Evolutionary conservation across 2,888 invertebrate species (phyloP), one percentile per base, ranked within the genome.

Genomic region (Rhagium mordax): DNA sequence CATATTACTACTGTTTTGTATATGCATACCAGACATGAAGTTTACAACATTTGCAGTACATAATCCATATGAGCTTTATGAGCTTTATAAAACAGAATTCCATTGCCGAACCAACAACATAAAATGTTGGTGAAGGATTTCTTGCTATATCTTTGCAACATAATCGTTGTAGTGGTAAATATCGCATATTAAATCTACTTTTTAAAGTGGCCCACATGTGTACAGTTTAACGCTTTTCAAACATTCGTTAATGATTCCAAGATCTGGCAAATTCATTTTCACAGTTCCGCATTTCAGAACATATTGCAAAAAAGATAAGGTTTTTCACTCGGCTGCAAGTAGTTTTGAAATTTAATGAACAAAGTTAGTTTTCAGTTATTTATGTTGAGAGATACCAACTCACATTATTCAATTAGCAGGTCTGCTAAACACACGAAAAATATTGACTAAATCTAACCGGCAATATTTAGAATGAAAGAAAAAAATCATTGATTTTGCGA

Each of bases 301-400:
- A 27, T 51, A 29, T n/a, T 64, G 51, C 15, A 51, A 64, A 64
- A 64, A 64, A 48, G 3, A 24, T 24, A 64, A 64, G 18, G 24
- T 16, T 16, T 48, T 41, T 24, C 16, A 49, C 27, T 64, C 51
- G 18, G 18, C 18, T 49, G 29, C 24, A 49, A n/a, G 49, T 16
- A 64, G 24, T 51, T 49, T 51, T 27, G 27, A 51, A 49, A 64
- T 49, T 51, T 24, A 64, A 64, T 64, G 24, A 62, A 18, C 48
- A n/a, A 27, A 49, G n/a, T n/a, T 18, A 18, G 53, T 53, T 53
- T 20, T 20, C 5, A 20, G 3, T 53, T 53, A 6, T 49, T 16
- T 49, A n/a, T n/a, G n/a, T n/a, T 18, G 51, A 51, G 16, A 18
- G 20, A 20, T 20, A 20, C 20, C 10, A 5, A 33, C 2, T 33